Base-by-base conservation (phyloP, 2,797 vertebrate genomes). In the Micropoecilia bifurca region DNA sequence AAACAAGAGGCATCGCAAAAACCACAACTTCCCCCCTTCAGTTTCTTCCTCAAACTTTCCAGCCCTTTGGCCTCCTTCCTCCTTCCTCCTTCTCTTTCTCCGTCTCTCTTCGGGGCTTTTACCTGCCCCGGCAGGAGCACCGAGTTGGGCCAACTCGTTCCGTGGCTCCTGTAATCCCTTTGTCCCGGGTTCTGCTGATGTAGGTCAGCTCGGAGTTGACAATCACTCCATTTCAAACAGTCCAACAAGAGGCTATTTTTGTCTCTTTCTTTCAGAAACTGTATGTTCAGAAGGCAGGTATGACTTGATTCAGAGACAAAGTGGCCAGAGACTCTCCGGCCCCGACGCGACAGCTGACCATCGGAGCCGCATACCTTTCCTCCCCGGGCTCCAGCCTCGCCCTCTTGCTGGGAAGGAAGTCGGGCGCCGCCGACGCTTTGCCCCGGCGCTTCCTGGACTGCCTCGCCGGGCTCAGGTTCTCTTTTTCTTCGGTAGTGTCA, bases 331-430 rank as follows among this genome's bases (percentile, higher is more conserved):
- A 85, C 20, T 93, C 93, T 30, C 55, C 90, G 41, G 75, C 75
- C 39, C 77, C 89, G 30, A 48, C 59, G 46, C 93, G 93, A 74
- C 94, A 95, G 91, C 92, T 89, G 77, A 81, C 73, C 69, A 71
- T 72, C 25, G 85, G 86, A 43, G 82, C 85, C 36, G 89, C 87
- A 73, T 92, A 89, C 69, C 92, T 73, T 82, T 96, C 95, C 81
- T 94, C 94, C 18, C 93, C 95, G 79, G 93, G 87, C 81, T 96
- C 97, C 86, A 98, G 91, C 74, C 96, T 95, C 55, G 97, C 96
- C 85, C 96, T 96, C 93, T 98, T 98, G 82, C 89, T 96, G 41
- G 97, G 97, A 2, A 96, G 96, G 89, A 96, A 96, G 80, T 97
- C 96, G 0, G 95, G 91, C 83, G 96, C 95, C 45, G 80, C 91